Conservation (phyloP, 2,888 invertebrate species). For the Deladenus siricidicola region DNA sequence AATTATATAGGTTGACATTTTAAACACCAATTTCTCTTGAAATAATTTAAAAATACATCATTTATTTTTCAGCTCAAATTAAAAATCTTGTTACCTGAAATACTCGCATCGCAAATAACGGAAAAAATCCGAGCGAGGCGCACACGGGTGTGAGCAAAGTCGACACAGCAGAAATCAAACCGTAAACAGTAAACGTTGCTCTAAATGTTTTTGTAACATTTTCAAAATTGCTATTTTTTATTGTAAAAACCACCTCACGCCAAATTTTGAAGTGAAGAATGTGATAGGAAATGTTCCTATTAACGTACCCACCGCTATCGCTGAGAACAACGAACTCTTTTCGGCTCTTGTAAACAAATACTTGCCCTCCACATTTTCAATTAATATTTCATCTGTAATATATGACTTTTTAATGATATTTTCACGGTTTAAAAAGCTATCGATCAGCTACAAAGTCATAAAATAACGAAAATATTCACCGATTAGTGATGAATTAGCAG, state of each 20-base stretch:
- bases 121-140: slow-evolving; percentile 7
- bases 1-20: no score
- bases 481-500: no score
- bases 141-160: slow-evolving; percentile 3
- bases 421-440: no score
- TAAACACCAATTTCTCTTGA: no score
- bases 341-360: not conserved
- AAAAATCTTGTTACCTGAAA: not conserved
- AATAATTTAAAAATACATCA: slow-evolving; percentile 10
- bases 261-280: slow-evolving; percentile 1
- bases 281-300: not conserved
- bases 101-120: slow-evolving; percentile 10
- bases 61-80: not conserved
- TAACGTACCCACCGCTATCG: not conserved
- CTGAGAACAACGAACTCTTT: slow-evolving; percentile 5
- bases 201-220: no score
- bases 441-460: not conserved
- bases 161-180: slow-evolving; percentile 6
- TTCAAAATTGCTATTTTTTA: no score
- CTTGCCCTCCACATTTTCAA: no score
- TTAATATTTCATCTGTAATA: no score
- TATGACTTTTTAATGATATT: no score
- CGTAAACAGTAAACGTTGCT: not conserved
- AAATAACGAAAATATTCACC: no score
- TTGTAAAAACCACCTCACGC: not conserved